Percentiles rank a stretch among this genome's conserved stretches.
These are phyloP conservation scores for Tinea semifulvella DNA, from an alignment of 2,888 invertebrate genomes.

Conservation along the genomic window DNA sequence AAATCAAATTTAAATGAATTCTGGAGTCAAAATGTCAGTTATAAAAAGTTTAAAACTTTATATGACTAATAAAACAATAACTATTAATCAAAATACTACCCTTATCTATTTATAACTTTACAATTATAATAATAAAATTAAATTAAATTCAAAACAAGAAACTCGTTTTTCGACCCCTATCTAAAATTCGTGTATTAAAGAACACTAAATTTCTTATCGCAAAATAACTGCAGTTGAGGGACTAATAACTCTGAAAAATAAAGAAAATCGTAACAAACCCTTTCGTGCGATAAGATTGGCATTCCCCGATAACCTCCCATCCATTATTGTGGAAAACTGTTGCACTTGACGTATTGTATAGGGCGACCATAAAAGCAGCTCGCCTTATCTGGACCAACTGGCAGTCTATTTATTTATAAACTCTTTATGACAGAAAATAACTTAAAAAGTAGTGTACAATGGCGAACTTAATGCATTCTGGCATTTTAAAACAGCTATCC, in stretches of 20 bases:
- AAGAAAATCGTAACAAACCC: constrained; percentile 40
- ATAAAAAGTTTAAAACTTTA: too few relatives aligned
- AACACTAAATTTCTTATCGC: constrained; percentile 30
- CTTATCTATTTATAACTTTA: too few relatives aligned
- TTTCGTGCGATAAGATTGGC: constrained; percentile 37
- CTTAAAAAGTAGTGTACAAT: too few relatives aligned
- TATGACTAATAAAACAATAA: too few relatives aligned
- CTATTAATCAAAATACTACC: too few relatives aligned
- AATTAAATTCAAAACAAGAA: too few relatives aligned
- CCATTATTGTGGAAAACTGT: constrained; percentile 10
- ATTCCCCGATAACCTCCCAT: constrained; percentile 39
- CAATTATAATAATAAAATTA: too few relatives aligned
- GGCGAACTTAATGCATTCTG: too few relatives aligned
- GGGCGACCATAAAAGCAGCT: constrained; percentile 1
- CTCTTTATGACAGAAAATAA: not conserved
- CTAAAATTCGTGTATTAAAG: constrained; percentile 6
- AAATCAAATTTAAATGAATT: too few relatives aligned
- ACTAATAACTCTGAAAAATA: constrained; percentile 55
- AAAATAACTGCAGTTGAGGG: constrained; percentile 41
- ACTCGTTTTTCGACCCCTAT: not conserved
- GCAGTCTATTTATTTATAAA: not conserved
- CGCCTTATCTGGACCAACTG: too few relatives aligned
- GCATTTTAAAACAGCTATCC: too few relatives aligned
- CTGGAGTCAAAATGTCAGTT: too few relatives aligned
- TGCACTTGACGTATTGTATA: constrained; percentile 1